A percentile compares a stretch with the other conserved stretches of the same genome.
phyloP scores from a whole-genome alignment of 2,797 vertebrate genomes.

The Anisognathus igniventris region DNA sequence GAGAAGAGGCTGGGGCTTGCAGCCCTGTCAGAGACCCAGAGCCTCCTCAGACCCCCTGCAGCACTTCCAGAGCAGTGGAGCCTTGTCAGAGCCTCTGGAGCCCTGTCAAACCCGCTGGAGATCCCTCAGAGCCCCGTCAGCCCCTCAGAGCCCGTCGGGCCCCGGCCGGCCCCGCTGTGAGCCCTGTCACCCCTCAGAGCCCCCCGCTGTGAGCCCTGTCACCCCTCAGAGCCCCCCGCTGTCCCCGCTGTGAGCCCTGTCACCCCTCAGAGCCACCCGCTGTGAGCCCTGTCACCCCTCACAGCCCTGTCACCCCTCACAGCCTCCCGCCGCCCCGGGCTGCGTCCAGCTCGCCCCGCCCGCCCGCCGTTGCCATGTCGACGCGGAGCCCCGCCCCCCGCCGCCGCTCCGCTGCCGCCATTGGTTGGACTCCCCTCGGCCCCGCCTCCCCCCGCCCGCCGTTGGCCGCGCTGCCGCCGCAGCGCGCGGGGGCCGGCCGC shows the following conservation, averaged over 20 bases:
- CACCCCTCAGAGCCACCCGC: neutral
- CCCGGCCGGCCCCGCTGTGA: too few relatives aligned
- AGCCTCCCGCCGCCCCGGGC: neutral
- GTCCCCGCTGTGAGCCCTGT: too few relatives aligned
- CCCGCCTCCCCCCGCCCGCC: neutral
- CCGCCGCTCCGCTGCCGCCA: neutral
- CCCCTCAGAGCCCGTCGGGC: too few relatives aligned
- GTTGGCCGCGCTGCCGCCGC: neutral
- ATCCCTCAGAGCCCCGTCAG: neutral
- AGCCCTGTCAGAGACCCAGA: neutral
- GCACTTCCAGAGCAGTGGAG: neutral
- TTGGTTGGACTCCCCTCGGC: neutral
- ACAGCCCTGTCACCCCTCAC: too few relatives aligned
- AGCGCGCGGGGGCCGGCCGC: neutral
- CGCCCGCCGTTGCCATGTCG: neutral
- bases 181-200: neutral
- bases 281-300: too few relatives aligned
- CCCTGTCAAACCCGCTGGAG: neutral
- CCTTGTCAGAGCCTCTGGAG: neutral
- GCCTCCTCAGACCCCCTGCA: accelerated
- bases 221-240: too few relatives aligned
- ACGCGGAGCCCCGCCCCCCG: neutral
- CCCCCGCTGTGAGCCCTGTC: too few relatives aligned
- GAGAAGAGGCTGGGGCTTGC: neutral
- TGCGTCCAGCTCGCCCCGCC: neutral